Conservation (phyloP, 2,888 invertebrate genomes). For the Melanostoma mellinum region DNA sequence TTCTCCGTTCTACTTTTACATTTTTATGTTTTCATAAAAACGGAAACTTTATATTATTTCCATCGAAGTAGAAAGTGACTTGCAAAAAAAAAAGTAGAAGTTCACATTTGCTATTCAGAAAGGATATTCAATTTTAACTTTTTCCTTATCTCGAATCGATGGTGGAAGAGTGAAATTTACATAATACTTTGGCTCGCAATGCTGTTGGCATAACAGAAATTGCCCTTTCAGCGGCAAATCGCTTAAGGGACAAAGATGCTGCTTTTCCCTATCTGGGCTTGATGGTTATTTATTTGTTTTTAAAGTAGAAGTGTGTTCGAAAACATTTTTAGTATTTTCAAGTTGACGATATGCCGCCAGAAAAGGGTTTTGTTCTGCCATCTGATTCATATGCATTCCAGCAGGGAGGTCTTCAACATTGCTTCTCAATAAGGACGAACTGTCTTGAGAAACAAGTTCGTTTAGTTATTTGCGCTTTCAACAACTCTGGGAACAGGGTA, state of each 20-base stretch:
- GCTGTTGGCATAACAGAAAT: conserved; percentile 30
- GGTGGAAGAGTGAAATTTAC: conserved; percentile 50
- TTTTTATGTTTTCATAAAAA: conserved; percentile 64
- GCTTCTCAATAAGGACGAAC: too few species aligned
- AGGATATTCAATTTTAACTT: conserved; percentile 72
- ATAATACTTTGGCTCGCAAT: conserved; percentile 53
- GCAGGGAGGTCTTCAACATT: too few species aligned
- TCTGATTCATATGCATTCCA: too few species aligned
- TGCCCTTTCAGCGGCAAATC: conserved; percentile 17
- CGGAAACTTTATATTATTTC: conserved; percentile 46
- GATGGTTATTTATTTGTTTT: conserved; percentile 5
- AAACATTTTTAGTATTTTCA: background rate
- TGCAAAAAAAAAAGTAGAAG: conserved; percentile 45
- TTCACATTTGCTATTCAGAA: conserved; percentile 68
- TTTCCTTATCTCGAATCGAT: conserved; percentile 67
- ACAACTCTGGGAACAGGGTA: background rate
- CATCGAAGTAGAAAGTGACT: conserved; percentile 50
- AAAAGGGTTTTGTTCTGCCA: too few species aligned
- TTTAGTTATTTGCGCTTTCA: too few species aligned
- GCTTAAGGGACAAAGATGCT: conserved; percentile 28
- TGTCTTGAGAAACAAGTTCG: conserved; percentile 2
- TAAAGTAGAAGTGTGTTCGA: conserved; percentile 5
- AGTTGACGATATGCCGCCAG: too few species aligned
- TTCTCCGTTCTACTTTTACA: conserved; percentile 50
- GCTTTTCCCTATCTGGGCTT: conserved; percentile 15